Evolutionary conservation across 2,113 vertebrate genomes (phyloP).

Genomic region (Ochotona curzoniae): DNA sequence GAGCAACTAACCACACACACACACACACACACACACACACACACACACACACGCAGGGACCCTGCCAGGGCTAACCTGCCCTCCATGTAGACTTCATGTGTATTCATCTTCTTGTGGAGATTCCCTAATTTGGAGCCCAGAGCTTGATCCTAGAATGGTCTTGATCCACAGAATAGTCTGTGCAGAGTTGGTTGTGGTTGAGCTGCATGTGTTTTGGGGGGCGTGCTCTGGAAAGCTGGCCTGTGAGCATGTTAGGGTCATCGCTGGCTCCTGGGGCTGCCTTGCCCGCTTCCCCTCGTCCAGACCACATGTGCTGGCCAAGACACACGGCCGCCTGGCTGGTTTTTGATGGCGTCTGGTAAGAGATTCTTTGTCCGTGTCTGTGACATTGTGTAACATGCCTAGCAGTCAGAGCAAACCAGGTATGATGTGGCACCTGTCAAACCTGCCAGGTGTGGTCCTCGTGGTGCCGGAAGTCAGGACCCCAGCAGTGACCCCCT

Average conservation of each 20-base stretch:
- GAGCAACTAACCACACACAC: constrained; percentile 77
- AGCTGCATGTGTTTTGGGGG: neutral
- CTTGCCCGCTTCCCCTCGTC: neutral
- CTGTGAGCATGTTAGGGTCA: neutral
- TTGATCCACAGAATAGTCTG: constrained; percentile 54
- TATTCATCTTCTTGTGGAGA: constrained; percentile 69
- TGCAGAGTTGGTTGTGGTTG: constrained; percentile 5
- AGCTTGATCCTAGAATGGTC: constrained; percentile 60
- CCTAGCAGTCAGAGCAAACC: neutral
- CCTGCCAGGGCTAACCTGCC: constrained; percentile 56
- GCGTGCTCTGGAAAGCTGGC: neutral
- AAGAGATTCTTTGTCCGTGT: constrained; percentile 9
- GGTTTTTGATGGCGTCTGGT: neutral
- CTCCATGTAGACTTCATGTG: constrained; percentile 71
- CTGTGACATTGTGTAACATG: neutral
- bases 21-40: too few relatives aligned
- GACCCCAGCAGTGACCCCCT: neutral
- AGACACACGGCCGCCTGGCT: neutral
- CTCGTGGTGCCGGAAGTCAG: neutral
- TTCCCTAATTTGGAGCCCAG: constrained; percentile 67
- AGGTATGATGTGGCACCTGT: neutral
- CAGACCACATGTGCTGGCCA: neutral
- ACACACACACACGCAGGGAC: too few relatives aligned
- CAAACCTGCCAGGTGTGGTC: constrained; percentile 1
- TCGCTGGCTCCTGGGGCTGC: neutral